Conservation (phyloP, 2,888 invertebrate species). For the Dinocampus coccinellae region DNA sequence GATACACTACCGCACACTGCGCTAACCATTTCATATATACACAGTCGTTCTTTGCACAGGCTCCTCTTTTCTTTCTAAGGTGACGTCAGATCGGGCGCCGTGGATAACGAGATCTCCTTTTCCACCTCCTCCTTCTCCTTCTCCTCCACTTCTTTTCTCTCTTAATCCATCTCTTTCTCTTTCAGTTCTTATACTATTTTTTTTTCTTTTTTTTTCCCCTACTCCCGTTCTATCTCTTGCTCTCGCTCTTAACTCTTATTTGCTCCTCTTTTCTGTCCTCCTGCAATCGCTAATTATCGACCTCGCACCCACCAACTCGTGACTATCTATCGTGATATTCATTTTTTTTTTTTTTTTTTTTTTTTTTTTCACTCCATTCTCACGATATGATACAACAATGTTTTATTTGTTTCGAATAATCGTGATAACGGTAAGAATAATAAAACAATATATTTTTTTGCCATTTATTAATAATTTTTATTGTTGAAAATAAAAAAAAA, state of each 20-base stretch:
- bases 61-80: slow-evolving; percentile 41
- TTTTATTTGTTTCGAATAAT: neutral
- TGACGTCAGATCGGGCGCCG: slow-evolving; percentile 60
- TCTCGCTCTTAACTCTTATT: slow-evolving; percentile 26
- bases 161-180: slow-evolving; percentile 2
- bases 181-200: slow-evolving; percentile 20
- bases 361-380: slow-evolving; percentile 25
- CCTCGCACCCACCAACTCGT: slow-evolving; percentile 37
- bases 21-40: neutral
- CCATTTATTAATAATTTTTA: no score
- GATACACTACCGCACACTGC: neutral
- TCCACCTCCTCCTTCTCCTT: slow-evolving; percentile 40
- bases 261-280: slow-evolving; percentile 26
- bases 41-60: slow-evolving; percentile 39
- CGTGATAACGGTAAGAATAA: neutral
- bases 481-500: neutral
- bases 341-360: slow-evolving; percentile 29
- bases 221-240: slow-evolving; percentile 19
- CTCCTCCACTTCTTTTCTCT: slow-evolving; percentile 35
- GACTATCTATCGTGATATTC: slow-evolving; percentile 36
- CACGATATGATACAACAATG: neutral
- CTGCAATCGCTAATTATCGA: slow-evolving; percentile 47
- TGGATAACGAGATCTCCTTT: slow-evolving; percentile 54
- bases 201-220: slow-evolving; percentile 33
- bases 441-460: neutral